Evolutionary conservation across 1,140 invertebrate species (phyloP), one percentile per base, ranked within the genome.

Genomic region (Drosophila kepulauana): DNA sequence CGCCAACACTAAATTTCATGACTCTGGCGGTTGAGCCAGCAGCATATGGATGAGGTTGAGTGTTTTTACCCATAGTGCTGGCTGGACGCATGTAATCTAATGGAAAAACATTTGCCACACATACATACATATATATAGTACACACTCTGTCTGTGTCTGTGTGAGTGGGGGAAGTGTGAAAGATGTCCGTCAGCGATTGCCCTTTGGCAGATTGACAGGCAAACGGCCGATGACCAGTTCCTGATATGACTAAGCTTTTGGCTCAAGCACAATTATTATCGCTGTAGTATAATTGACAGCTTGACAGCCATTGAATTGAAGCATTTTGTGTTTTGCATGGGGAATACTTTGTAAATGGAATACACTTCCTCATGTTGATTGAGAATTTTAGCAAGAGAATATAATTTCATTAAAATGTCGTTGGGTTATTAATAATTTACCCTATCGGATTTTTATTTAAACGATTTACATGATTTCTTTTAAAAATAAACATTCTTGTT

Each of bases 1-100:
- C 89, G 80, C 85, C 89, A 91, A 91, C 89, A 82, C 77, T 82
- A 91, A 88, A 91, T 91, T 91, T 87, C 82, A 91, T 87, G 82
- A 91, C 80, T 91, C 72, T 77, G 78, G 80, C 78, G 82, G 85
- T 75, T 67, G 70, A 70, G 59, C 63, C 66, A 69, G 48, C 68
- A 81, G 20, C 20, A 25, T 38, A 38, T 56, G 20, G 70, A 62
- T 66, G 71, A 61, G 62, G 65, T 65, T 43, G 63, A 56, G 59
- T 46, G 33, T 52, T 30, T 45, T 28, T 35, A 25, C 30, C 20
- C 20, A 25, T 25, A 25, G 20, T 49, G 51, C 61, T 38, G 5
- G 4, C 16, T 28, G 71, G 16, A 61, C 58, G 51, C 52, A 78
- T 79, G 82, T 87, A 82, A 87, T 86, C 86, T 86, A 82, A 87